Base-by-base conservation (phyloP, 2,113 vertebrate genomes). In the Boleophthalmus pectinirostris region DNA sequence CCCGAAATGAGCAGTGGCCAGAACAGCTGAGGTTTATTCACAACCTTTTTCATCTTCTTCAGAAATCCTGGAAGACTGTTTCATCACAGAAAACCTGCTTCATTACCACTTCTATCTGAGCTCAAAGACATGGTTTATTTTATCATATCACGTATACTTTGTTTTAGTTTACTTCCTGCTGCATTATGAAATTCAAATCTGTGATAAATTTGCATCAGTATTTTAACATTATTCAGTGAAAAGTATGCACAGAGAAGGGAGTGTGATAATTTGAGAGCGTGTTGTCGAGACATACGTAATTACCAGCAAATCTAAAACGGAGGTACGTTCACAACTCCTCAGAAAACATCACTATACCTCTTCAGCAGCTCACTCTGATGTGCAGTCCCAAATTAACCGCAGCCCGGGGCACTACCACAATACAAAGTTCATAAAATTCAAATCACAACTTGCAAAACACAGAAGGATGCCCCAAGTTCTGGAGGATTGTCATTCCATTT, bases 301-400 rank as follows among this genome's bases (percentile, higher is more conserved):
- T 58, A 58, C 13, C 23, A 15, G 23, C 12, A 4, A 13, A 58
- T 58, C 5, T 14, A 20, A 21, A 8, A 25, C 25, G 21, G 6
- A 72, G 70, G 51, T 54, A 56, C 33, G 49, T 70, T 77, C 38
- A 74, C 14, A 47, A 16, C 47, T 10, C 16, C 21, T 23, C 10
- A 57, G 38, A 66, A 66, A 10, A 66, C 21, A 74, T 43, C 23
- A 43, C 70, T 38, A 74, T 12, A 78, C 6, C 14, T 63, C 24
- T 61, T 21, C 23, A 11, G 9, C 23, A 68, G 72, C 14, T 0
- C 21, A 49, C 29, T 25, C 12, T 38, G 24, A 0, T 11, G 70
- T 49, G 20, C 20, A 57, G 3, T 77, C 20, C 38, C 7, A 69
- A 33, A 74, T 74, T 56, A 71, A 63, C 25, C 12, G 12, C n/a